Evolutionary conservation across 2,888 invertebrate genomes (phyloP).

Genomic region (Heteromyza rotundicornis): DNA sequence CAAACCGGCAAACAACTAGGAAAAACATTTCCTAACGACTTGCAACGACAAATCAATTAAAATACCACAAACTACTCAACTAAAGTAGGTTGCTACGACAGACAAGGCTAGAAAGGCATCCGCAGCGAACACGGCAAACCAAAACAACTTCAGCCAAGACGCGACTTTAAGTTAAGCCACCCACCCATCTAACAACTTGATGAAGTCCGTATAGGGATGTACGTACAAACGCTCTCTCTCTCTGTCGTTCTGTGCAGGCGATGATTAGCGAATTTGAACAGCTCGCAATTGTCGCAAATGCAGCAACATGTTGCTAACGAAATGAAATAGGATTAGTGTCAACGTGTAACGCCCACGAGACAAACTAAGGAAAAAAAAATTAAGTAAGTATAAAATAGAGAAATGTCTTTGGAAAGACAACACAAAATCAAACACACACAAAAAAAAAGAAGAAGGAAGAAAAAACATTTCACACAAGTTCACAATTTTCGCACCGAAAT

Average conservation of each 20-base stretch:
- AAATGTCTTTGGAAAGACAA: neutral
- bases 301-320: neutral
- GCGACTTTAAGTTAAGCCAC: neutral
- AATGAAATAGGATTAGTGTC: neutral
- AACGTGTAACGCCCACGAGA: neutral
- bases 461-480: neutral
- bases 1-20: neutral
- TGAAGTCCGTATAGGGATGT: no score
- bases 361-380: no score
- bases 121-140: neutral
- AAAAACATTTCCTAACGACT: slow-evolving; percentile 22
- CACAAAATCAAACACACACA: neutral
- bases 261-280: neutral
- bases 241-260: no score
- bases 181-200: neutral
- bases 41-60: slow-evolving; percentile 38
- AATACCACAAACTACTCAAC: slow-evolving; percentile 26
- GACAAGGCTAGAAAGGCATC: neutral
- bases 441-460: neutral
- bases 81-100: slow-evolving; percentile 15
- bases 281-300: neutral
- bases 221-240: no score
- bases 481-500: neutral
- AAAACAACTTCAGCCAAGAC: neutral
- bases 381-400: neutral